Conservation (phyloP, 2,797 vertebrate species). For the Champsocephalus gunnari region DNA sequence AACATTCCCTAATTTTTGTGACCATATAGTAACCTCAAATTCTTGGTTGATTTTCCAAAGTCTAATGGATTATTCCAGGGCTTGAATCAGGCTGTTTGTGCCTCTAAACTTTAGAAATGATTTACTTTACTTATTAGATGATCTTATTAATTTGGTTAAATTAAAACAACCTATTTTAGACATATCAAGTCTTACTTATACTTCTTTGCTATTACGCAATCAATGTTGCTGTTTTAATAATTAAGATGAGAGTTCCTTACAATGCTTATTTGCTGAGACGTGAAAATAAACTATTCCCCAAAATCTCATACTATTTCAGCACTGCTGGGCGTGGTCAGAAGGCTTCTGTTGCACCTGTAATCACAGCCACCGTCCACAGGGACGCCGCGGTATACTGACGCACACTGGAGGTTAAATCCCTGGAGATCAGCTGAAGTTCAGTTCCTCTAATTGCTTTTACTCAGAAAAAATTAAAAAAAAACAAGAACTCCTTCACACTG, state of each 20-base stretch:
- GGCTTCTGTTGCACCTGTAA: neutral
- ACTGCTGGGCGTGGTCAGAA: neutral
- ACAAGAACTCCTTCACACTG: neutral
- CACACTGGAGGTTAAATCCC: slow-evolving; percentile 12
- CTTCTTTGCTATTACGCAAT: neutral
- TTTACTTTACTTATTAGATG: too few relatives aligned
- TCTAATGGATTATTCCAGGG: neutral
- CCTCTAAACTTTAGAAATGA: too few relatives aligned
- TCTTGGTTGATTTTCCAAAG: neutral
- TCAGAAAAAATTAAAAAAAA: neutral
- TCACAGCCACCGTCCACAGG: neutral
- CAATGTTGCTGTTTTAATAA: neutral
- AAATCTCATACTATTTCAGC: neutral
- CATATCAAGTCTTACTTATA: neutral
- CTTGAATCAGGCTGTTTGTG: too few relatives aligned
- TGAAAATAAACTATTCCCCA: neutral
- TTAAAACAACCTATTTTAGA: neutral
- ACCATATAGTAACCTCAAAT: neutral
- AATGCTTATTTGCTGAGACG: neutral
- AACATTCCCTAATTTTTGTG: neutral
- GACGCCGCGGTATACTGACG: neutral
- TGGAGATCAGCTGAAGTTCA: neutral
- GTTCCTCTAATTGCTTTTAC: slow-evolving; percentile 9
- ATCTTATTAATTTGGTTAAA: neutral
- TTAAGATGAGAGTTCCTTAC: neutral